Base-by-base conservation (phyloP, 2,888 invertebrate genomes). In the Eledona agricola region DNA sequence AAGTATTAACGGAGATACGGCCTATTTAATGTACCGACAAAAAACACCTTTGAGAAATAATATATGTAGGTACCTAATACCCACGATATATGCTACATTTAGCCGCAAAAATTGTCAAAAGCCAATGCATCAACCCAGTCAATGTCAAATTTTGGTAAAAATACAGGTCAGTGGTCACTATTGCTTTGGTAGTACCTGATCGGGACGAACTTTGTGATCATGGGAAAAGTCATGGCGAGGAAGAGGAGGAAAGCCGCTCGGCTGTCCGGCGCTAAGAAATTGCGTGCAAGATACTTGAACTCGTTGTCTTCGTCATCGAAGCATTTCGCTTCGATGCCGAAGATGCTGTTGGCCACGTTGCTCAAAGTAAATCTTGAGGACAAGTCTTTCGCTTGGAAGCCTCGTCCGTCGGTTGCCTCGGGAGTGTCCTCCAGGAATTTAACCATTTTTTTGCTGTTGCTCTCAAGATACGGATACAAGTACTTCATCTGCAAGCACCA, bases 391-490 rank as follows among this genome's bases (percentile, higher is more conserved):
- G 70, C 72, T 56, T 80, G 72, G 4, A 78, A 57, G 4, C 35
- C 46, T 19, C 26, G 2, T 10, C 32, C 26, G 11, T 40, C 35
- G 0, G n/a, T 15, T 20, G 77, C 78, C 31, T 66, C 67, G 22
- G 57, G 64, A 42, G 34, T 65, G 9, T 70, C 64, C 0, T 73
- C 67, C 1, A 83, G 54, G 58, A 76, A 79, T 0, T 71, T 64
- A 1, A 73, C 71, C 56, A 83, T 64, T 19, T 72, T 69, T 3
- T 72, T 58, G 4, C 77, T 73, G 2, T 80, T 78, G 10, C 77
- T 72, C 7, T 70, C 66, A 3, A 83, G 75, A 1, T 80, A 69
- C 0, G 78, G 75, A 51, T 79, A 80, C 60, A 81, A 77, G 0
- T 77, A 69, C 59, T 81, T 82, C 16, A 78, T 74, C 72, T 73